Conservation (phyloP, 2,113 vertebrate genomes). For the Rousettus leschenaultii region DNA sequence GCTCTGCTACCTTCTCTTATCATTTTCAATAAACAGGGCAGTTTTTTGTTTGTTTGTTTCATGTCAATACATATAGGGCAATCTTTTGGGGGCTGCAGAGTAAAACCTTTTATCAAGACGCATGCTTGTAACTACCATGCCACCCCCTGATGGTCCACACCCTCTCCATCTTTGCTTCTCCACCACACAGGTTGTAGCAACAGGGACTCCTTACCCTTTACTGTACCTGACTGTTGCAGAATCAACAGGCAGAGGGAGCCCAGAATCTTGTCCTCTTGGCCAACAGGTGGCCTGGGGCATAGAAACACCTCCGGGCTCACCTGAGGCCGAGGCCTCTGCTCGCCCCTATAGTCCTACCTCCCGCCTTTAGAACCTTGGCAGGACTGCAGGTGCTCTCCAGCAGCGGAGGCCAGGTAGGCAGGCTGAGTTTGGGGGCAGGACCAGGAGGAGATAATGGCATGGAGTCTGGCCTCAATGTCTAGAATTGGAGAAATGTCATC, state of each 20-base stretch:
- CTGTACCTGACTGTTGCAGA: not conserved
- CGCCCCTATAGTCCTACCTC: not conserved
- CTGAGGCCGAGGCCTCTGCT: not conserved
- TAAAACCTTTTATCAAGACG: not conserved
- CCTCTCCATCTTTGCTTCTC: not conserved
- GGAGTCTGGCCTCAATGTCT: not conserved
- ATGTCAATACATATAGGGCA: not conserved
- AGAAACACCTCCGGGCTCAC: not conserved
- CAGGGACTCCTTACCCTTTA: not conserved
- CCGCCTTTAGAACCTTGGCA: not conserved
- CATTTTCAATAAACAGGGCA: not conserved
- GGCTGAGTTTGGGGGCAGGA: accelerated
- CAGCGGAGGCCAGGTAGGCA: not conserved
- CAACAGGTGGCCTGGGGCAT: not conserved
- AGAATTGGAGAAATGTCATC: not conserved
- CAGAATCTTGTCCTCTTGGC: not conserved
- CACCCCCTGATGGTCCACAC: too few relatives aligned
- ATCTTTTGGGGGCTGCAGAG: not conserved
- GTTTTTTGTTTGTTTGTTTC: not conserved
- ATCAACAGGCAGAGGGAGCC: not conserved
- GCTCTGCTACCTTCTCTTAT: not conserved
- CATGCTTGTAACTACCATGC: not conserved
- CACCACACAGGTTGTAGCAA: not conserved
- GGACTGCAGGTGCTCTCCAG: not conserved
- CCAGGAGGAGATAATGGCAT: not conserved